Evolutionary conservation across 1,140 invertebrate species (phyloP).

Genomic region (Diabrotica virgifera): DNA sequence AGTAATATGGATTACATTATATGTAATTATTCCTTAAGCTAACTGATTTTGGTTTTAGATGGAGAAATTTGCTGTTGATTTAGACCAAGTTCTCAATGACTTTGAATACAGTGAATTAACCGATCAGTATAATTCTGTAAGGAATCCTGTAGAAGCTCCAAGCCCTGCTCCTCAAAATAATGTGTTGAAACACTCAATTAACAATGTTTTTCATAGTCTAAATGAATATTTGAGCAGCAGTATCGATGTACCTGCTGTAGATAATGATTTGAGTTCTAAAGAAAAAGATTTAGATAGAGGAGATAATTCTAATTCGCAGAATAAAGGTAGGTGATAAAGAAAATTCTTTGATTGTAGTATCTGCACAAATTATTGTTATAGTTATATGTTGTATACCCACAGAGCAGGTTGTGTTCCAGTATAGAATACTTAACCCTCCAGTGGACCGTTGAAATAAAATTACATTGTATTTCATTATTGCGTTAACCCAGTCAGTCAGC

Average conservation of each 20-base stretch:
- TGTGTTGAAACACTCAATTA: conserved; percentile 52
- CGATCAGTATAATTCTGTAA: conserved; percentile 19
- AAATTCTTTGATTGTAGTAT: neutral
- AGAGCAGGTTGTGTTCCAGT: neutral
- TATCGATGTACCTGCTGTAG: conserved; percentile 26
- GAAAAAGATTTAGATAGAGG: neutral
- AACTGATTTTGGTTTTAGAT: conserved; percentile 29
- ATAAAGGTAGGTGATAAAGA: neutral
- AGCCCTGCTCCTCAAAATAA: conserved; percentile 16
- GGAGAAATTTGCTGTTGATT: conserved; percentile 61
- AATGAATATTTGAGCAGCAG: conserved; percentile 60
- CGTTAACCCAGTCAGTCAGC: too few relatives aligned
- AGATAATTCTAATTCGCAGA: neutral
- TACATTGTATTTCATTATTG: too few relatives aligned
- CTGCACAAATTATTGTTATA: neutral
- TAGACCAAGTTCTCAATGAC: conserved; percentile 85
- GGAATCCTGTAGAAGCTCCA: neutral
- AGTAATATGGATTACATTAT: too few relatives aligned
- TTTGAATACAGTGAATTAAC: conserved; percentile 70
- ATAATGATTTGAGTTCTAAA: conserved; percentile 3
- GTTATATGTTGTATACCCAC: neutral
- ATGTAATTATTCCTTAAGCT: too few relatives aligned
- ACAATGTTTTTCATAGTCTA: conserved; percentile 62
- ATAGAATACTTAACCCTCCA: neutral
- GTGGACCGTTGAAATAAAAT: too few relatives aligned